These are phyloP conservation scores for Drosophila nigrodunni DNA, from an alignment of 1,140 invertebrate species.

Conservation along the genomic window DNA sequence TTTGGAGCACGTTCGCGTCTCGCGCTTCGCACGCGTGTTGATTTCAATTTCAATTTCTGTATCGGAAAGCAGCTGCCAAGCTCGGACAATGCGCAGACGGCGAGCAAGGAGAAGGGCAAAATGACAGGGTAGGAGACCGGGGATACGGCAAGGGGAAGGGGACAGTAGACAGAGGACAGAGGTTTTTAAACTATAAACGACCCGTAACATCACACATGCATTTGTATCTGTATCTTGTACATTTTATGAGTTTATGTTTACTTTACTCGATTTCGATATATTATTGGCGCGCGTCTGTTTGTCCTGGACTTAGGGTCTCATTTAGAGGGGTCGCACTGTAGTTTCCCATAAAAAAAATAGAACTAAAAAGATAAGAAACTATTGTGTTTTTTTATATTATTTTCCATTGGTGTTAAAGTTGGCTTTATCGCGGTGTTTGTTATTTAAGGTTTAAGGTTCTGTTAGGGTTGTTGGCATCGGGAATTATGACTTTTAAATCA, in stretches of 20 bases:
- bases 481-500: constrained; percentile 67
- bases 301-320: constrained; percentile 52
- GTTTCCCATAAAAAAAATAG: constrained; percentile 33
- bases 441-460: neutral
- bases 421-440: constrained; percentile 37
- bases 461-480: constrained; percentile 28
- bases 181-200: constrained; percentile 60
- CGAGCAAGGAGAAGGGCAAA: neutral
- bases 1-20: constrained; percentile 61
- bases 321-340: constrained; percentile 21
- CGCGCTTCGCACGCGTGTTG: constrained; percentile 70
- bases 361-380: constrained; percentile 47
- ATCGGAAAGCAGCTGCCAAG: constrained; percentile 59
- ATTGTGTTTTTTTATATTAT: constrained; percentile 43
- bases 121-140: neutral
- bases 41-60: constrained; percentile 61
- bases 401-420: constrained; percentile 58
- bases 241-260: constrained; percentile 70
- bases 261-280: constrained; percentile 75
- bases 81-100: constrained; percentile 40
- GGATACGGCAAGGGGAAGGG: neutral
- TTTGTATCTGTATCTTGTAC: constrained; percentile 27
- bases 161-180: neutral
- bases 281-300: constrained; percentile 73
- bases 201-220: constrained; percentile 33